Evolutionary conservation across 2,113 vertebrate species (phyloP), one percentile per base, ranked within the genome.

Genomic region (Marmota flaviventris): DNA sequence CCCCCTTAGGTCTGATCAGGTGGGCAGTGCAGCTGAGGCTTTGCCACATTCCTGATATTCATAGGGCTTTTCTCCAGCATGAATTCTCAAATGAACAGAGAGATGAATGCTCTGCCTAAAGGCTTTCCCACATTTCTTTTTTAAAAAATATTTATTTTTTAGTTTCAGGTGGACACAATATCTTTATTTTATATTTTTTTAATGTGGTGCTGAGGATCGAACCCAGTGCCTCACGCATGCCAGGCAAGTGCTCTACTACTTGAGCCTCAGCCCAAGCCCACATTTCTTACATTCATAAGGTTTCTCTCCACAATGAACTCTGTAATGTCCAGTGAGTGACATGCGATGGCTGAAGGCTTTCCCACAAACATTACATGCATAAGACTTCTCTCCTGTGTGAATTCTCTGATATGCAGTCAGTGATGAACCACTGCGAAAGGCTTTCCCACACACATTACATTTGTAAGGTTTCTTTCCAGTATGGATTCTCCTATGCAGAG

Each of bases 341-440:
- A 85, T 89, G 20, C 78, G 81, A 39, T 96, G 85, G 39, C 96
- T 98, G 22, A 98, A 98, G 25, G 94, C 84, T 67, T 98, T 97
- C 39, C 93, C 92, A 93, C 97, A 98, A 25, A 86, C 27, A 4
- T 53, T 69, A 42, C 95, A 97, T 10, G 75, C 82, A 5, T 93
- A 95, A 0, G 96, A 91, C 39, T 95, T 98, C 92, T 97, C 93
- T 24, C 97, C 96, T 5, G 96, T 97, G 77, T 97, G 97, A 72
- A 81, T 91, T 78, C 96, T 93, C 69, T 95, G 95, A 82, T 97
- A 93, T 1, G 89, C 91, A 2, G 87, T 94, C 37, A 96, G 91
- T 61, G 96, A 89, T 12, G 91, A 91, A 8, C 91, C 69, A 2
- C 90, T 85, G 75, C 93, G 91, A 24, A 96, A 97, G 0, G 81